Base-by-base conservation (phyloP, 2,113 vertebrate genomes). In the Tiliqua scincoides region DNA sequence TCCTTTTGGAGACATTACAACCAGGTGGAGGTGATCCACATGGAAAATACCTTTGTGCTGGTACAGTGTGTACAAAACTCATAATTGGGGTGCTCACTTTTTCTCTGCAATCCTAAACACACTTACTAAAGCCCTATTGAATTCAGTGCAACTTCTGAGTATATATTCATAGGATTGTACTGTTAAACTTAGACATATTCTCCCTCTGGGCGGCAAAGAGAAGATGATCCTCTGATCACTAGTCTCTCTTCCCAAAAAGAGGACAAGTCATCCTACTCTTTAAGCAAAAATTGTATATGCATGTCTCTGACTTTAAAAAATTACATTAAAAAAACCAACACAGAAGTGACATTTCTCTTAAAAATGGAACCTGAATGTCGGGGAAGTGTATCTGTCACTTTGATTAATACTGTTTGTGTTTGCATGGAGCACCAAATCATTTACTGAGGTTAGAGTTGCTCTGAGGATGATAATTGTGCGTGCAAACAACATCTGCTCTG, bases 401-500 rank as follows among this genome's bases (percentile, higher is more conserved):
- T 94, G 82, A 79, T 93, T 88, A 94, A 93, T 93, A 82, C 48
- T 83, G 4, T 91, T 94, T 93, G 81, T 52, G 15, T 20, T 90
- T 73, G 32, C 3, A 2, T 88, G 79, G 86, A 83, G 14, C 82
- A 82, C 32, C 2, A 82, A 80, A 75, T 89, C 70, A 91, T 88
- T 91, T 89, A 72, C 32, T 37, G 57, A 78, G 86, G 79, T 94
- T 85, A 84, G 14, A 84, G 25, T 72, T 43, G 59, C 74, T 81
- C 9, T 32, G 52, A 87, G 75, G 85, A 85, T 20, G 52, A 79
- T 76, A 67, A 11, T 78, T 52, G 82, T 70, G 10, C 76, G 89
- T 87, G 87, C 43, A 87, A 59, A 82, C 75, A 86, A 86, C 62
- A 88, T 63, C 70, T 85, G 35, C 30, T 88, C 73, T 82, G 5